Evolutionary conservation across 2,888 invertebrate genomes (phyloP).

Genomic region (Diachrysia chrysitis): DNA sequence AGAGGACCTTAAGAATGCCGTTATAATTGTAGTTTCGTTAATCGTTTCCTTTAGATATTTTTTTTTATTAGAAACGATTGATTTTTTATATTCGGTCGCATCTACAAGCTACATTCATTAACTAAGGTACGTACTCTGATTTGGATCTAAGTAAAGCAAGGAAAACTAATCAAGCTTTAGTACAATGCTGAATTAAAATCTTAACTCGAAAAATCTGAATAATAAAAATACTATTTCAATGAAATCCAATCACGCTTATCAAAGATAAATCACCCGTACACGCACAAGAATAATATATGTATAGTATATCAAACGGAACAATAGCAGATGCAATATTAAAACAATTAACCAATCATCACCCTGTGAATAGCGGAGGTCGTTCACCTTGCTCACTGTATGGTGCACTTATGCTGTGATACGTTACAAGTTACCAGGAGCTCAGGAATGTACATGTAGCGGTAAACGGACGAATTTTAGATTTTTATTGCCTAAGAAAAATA

Average conservation of each 20-base stretch:
- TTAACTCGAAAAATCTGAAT: neutral
- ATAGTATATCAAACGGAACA: conserved; percentile 36
- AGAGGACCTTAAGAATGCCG: neutral
- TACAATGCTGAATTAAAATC: neutral
- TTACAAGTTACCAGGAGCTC: conserved; percentile 52
- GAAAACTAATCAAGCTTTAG: no score
- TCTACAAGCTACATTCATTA: no score
- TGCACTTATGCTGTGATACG: conserved; percentile 41
- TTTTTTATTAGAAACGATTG: no score
- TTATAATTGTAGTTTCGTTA: conserved; percentile 35
- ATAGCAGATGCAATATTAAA: conserved; percentile 58
- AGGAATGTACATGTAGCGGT: conserved; percentile 60
- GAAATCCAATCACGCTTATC: neutral
- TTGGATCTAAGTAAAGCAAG: neutral
- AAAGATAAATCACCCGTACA: conserved; percentile 12
- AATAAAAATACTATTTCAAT: conserved; percentile 1
- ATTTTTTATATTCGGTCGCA: no score
- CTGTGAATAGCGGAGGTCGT: conserved; percentile 50
- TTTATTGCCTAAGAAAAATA: conserved; percentile 16
- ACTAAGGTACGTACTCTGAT: neutral
- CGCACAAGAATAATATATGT: conserved; percentile 18
- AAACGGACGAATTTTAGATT: conserved; percentile 44
- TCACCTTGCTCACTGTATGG: conserved; percentile 36
- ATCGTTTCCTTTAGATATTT: conserved; percentile 14
- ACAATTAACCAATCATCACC: conserved; percentile 61